Evolutionary conservation across 2,113 vertebrate genomes (phyloP).

Genomic region (Sceloporus tristichus): DNA sequence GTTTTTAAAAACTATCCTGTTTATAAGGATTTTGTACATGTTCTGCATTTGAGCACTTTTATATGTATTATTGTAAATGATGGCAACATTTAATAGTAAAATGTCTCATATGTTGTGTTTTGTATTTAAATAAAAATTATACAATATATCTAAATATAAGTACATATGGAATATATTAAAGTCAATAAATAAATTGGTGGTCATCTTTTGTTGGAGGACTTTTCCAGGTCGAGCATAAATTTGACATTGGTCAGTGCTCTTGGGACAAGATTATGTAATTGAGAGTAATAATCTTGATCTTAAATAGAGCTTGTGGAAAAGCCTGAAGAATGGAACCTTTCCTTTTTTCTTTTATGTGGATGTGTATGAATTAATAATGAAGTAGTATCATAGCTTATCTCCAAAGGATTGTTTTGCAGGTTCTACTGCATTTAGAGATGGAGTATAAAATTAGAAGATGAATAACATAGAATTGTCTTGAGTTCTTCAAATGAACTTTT

Average conservation of each 20-base stretch:
- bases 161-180: no score
- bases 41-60: no score
- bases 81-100: no score
- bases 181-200: no score
- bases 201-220: not conserved
- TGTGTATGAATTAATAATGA: not conserved
- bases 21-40: no score
- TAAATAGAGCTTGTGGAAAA: not conserved
- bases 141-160: no score
- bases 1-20: no score
- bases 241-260: slow-evolving; percentile 31
- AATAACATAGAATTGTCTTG: not conserved
- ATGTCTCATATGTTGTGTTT: no score
- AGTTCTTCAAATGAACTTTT: not conserved
- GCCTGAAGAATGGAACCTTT: no score
- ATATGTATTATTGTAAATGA: no score
- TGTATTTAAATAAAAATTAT: no score
- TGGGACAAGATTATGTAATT: slow-evolving; percentile 8
- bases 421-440: not conserved
- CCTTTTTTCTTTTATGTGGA: not conserved
- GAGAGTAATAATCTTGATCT: not conserved
- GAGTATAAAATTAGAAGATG: not conserved
- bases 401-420: not conserved
- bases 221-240: slow-evolving; percentile 43
- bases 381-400: not conserved